Evolutionary conservation across 1,140 invertebrate genomes (phyloP).

Genomic region (Pogonomyrmex barbatus): DNA sequence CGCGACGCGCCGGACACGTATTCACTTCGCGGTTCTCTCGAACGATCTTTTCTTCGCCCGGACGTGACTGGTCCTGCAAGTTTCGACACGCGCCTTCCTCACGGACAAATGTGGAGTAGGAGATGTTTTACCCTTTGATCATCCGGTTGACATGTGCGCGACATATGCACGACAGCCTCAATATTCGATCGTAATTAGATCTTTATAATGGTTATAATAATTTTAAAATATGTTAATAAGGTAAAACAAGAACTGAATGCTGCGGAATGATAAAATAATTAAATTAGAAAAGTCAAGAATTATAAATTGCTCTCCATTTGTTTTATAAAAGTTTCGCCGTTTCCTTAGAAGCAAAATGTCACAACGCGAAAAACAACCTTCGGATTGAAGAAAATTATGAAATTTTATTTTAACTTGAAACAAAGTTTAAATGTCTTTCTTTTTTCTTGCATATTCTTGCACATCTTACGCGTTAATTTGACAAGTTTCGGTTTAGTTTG

Average conservation of each 20-base stretch:
- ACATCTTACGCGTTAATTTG: neutral
- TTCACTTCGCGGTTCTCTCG: slow-evolving; percentile 52
- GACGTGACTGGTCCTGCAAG: slow-evolving; percentile 55
- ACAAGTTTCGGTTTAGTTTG: neutral
- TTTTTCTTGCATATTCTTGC: neutral
- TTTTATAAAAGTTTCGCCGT: neutral
- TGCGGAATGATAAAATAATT: slow-evolving; percentile 5
- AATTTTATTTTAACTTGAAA: neutral
- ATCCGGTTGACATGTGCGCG: neutral
- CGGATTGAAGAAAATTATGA: neutral
- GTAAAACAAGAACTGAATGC: neutral
- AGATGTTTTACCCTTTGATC: slow-evolving; percentile 23
- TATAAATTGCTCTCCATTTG: neutral
- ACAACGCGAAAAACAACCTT: neutral
- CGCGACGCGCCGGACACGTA: slow-evolving; percentile 51
- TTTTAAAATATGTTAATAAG: neutral
- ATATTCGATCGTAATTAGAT: slow-evolving; percentile 10
- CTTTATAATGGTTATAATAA: neutral
- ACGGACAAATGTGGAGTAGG: slow-evolving; percentile 37
- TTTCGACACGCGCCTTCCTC: slow-evolving; percentile 56
- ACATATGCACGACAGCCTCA: neutral
- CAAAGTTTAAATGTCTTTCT: neutral
- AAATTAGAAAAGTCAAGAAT: slow-evolving; percentile 1
- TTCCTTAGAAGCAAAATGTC: neutral
- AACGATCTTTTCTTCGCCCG: slow-evolving; percentile 53